These are phyloP conservation scores for Anguilla japonica DNA, from an alignment of 2,113 vertebrate genomes.

Conservation along the genomic window DNA sequence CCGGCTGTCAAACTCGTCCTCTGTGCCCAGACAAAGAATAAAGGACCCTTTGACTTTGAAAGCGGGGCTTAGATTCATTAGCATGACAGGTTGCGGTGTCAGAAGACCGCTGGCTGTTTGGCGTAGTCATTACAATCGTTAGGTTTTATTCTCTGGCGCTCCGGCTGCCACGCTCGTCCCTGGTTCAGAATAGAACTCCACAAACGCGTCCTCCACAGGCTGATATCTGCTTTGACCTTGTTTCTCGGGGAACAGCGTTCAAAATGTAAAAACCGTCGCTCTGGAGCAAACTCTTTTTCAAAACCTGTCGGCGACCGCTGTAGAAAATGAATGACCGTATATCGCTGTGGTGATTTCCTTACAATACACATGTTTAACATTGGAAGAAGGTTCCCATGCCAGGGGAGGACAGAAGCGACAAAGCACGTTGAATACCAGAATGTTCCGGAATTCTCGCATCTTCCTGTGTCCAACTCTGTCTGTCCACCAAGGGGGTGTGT, in stretches of 20 bases:
- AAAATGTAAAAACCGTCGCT: background rate
- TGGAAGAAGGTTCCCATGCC: background rate
- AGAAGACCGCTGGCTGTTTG: background rate
- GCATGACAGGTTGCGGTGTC: constrained; percentile 13
- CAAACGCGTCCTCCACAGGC: constrained; percentile 17
- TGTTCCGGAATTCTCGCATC: no score
- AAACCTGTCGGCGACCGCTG: no score
- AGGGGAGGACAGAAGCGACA: background rate
- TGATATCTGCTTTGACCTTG: constrained; percentile 24
- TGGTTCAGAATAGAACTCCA: constrained; percentile 15
- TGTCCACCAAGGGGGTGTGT: no score
- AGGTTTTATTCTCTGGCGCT: background rate
- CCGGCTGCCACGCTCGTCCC: background rate
- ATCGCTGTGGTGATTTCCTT: background rate
- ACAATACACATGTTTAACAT: background rate
- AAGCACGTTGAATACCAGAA: no score
- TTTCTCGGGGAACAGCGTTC: constrained; percentile 22
- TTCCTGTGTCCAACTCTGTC: no score
- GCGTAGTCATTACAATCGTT: background rate
- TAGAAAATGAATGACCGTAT: background rate
- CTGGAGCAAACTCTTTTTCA: background rate
- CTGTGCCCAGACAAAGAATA: background rate
- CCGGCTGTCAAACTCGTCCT: constrained; percentile 10
- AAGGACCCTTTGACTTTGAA: constrained; percentile 18
- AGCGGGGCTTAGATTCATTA: constrained; percentile 14